These are phyloP conservation scores for Acleris sparsana DNA, from an alignment of 2,888 invertebrate species.

Conservation along the genomic window DNA sequence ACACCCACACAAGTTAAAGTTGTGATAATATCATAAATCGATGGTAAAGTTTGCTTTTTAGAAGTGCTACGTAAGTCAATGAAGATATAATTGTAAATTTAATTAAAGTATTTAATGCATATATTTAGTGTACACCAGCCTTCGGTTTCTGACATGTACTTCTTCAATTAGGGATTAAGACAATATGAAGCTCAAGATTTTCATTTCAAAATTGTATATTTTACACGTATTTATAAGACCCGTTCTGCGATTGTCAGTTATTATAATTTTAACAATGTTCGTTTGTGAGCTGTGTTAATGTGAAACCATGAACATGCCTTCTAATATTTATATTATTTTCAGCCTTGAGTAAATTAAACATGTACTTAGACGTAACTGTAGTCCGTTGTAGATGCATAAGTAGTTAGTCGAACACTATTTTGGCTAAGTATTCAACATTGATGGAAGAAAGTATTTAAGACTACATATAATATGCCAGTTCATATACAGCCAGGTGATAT, in stretches of 20 bases:
- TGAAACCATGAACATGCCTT: conserved; percentile 75
- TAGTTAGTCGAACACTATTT: conserved; percentile 36
- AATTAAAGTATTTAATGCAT: conserved; percentile 24
- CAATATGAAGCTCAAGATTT: conserved; percentile 34
- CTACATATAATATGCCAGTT: background rate
- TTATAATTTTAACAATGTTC: conserved; percentile 8
- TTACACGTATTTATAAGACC: conserved; percentile 7
- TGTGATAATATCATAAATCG: conserved; percentile 63
- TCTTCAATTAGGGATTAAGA: conserved; percentile 28
- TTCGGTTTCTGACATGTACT: conserved; percentile 17
- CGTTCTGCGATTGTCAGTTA: conserved; percentile 10
- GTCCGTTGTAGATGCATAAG: conserved; percentile 57
- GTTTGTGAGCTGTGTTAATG: conserved; percentile 24
- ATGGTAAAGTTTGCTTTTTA: conserved; percentile 45
- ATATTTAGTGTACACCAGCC: conserved; percentile 5
- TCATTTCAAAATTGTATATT: conserved; percentile 20
- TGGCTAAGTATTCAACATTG: background rate
- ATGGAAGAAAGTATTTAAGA: background rate
- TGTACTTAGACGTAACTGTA: conserved; percentile 47
- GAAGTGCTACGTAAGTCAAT: conserved; percentile 38
- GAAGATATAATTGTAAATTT: conserved; percentile 17
- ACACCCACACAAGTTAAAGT: conserved; percentile 63
- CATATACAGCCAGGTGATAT: background rate
- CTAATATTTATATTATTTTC: conserved; percentile 59
- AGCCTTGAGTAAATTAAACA: conserved; percentile 55